These are phyloP conservation scores for Perizoma flavofasciatum DNA, from an alignment of 2,888 invertebrate species.

Conservation along the genomic window DNA sequence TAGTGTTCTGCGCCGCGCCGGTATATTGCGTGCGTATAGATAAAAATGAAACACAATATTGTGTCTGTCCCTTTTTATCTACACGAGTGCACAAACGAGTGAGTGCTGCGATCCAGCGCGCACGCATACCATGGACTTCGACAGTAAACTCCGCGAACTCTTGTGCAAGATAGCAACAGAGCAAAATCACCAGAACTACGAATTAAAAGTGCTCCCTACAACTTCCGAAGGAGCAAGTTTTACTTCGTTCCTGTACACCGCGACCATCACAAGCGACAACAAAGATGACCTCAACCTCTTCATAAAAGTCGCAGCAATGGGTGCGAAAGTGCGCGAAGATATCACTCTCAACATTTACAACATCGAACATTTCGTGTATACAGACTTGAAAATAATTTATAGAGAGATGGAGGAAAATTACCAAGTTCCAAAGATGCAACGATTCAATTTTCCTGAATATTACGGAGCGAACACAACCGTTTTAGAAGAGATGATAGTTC, in stretches of 20 bases:
- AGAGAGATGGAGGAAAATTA: slow-evolving; percentile 34
- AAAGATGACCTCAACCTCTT: slow-evolving; percentile 49
- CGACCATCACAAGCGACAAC: slow-evolving; percentile 43
- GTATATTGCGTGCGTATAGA: too few species aligned
- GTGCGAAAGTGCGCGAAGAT: slow-evolving; percentile 24
- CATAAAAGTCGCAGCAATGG: slow-evolving; percentile 52
- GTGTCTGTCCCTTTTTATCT: not conserved
- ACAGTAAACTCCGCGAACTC: slow-evolving; percentile 38
- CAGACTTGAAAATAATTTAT: slow-evolving; percentile 30
- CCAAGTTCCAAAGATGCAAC: slow-evolving; percentile 36
- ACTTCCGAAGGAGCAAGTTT: slow-evolving; percentile 58
- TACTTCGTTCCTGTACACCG: slow-evolving; percentile 50
- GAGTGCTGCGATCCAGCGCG: too few species aligned
- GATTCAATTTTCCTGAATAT: slow-evolving; percentile 41
- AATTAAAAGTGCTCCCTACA: slow-evolving; percentile 45
- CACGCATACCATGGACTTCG: slow-evolving; percentile 36
- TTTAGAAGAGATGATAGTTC: slow-evolving; percentile 51
- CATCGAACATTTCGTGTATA: slow-evolving; percentile 38
- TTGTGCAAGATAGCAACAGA: slow-evolving; percentile 47
- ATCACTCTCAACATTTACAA: slow-evolving; percentile 12
- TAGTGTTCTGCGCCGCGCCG: not conserved
- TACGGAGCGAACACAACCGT: slow-evolving; percentile 42
- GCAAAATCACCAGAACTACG: slow-evolving; percentile 41
- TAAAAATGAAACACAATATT: not conserved
- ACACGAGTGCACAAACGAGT: not conserved